A percentile compares a stretch with the other conserved stretches of the same genome.
phyloP scores from a whole-genome alignment of 2,113 vertebrate genomes.

The Rhizomys pruinosus region DNA sequence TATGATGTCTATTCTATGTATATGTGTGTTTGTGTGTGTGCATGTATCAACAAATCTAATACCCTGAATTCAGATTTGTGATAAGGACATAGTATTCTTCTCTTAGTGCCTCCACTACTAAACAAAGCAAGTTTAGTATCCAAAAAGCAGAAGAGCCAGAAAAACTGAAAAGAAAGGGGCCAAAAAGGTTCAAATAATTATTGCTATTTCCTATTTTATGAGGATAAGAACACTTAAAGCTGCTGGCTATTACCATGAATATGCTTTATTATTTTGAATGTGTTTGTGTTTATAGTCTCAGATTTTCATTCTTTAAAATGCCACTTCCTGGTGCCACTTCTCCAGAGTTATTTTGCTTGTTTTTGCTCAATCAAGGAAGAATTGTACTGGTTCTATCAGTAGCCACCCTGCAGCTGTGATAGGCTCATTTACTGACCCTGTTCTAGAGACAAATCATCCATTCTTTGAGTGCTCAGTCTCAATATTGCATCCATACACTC shows the following conservation, averaged over 20 bases:
- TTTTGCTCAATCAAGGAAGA: not conserved
- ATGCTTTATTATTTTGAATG: not conserved
- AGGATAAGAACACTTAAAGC: not conserved
- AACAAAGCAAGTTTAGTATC: not conserved
- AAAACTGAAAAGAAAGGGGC: not conserved
- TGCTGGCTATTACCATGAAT: too few species aligned
- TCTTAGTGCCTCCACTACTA: not conserved
- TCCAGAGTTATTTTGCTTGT: fast-evolving
- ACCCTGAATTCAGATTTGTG: not conserved
- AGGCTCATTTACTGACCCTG: not conserved
- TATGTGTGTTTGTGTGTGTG: not conserved
- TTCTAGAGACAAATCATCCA: fast-evolving
- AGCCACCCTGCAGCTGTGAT: too few species aligned
- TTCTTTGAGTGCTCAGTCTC: not conserved
- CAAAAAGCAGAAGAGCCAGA: not conserved
- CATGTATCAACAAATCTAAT: not conserved
- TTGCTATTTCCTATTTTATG: not conserved
- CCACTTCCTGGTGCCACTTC: not conserved
- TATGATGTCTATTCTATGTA: not conserved
- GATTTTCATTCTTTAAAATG: not conserved
- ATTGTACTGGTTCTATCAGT: too few species aligned
- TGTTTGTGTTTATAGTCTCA: not conserved
- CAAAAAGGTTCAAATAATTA: not conserved
- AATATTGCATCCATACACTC: not conserved
- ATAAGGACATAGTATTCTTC: not conserved